Evolutionary conservation across 2,797 vertebrate species (phyloP), one percentile per base, ranked within the genome.

Genomic region (Darevskia nairensis): DNA sequence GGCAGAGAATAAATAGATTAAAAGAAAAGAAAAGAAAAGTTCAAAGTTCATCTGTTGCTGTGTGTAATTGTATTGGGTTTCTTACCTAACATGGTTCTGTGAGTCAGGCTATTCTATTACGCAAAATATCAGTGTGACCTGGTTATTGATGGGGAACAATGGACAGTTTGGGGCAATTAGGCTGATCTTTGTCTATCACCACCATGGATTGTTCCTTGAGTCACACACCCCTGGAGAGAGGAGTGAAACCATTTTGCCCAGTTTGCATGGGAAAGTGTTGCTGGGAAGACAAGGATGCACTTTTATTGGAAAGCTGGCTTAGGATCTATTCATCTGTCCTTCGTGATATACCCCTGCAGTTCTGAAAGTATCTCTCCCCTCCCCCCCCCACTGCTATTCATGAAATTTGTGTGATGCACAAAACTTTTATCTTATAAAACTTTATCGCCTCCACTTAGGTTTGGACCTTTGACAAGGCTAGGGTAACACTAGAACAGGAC

Each of bases 111-210:
- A 39, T n/a, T 82, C 41, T 82, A 35, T 68, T 68, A 82, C 13
- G n/a, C 72, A 82, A 69, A 69, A 61, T 19, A 77, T 50, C 35
- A 29, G 23, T 59, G 39, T n/a, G 32, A 55, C 61, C 64, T 55
- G 35, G 19, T 83, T 88, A 83, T 83, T 39, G 74, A 66, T 41
- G 32, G 44, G 64, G 8, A 87, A 82, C 69, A 76, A 88, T 78
- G 61, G 46, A 69, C 59, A 77, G 59, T 83, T 23, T 13, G 68
- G 80, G 86, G n/a, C 19, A 46, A 44, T 75, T 82, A n/a, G 41
- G 41, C 27, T 77, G 64, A 46, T 81, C 44, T 83, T 88, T 78
- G 44, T 77, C 41, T n/a, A 77, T 10, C 25, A 88, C 44, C 10
- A 55, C 32, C 74, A 29, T 55, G 10, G 44, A 66, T 69, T 55